Conservation (phyloP, 1,140 invertebrate genomes). For the Vollenhovia emeryi region DNA sequence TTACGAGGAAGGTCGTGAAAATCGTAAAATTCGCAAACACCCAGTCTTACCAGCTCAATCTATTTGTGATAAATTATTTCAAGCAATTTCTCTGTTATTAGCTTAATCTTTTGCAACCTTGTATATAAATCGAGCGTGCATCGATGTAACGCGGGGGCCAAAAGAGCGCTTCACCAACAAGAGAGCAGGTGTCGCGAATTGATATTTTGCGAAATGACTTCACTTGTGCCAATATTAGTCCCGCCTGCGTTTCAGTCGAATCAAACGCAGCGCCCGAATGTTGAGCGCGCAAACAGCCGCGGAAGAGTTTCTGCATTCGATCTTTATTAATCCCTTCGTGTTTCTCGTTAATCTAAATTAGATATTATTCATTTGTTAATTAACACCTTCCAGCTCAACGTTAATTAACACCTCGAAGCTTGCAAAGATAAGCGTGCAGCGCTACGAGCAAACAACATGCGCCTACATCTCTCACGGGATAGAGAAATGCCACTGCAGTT, state of each 20-base stretch:
- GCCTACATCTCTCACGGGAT: neutral
- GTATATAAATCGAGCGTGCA: neutral
- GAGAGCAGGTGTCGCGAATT: neutral
- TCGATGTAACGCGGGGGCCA: neutral
- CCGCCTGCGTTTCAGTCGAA: neutral
- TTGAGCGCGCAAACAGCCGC: neutral
- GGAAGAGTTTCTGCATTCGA: neutral
- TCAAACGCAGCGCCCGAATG: neutral
- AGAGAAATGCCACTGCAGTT: neutral
- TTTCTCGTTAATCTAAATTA: neutral
- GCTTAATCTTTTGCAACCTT: neutral
- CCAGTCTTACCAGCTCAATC: neutral
- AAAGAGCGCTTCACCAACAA: neutral
- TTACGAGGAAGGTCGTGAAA: neutral
- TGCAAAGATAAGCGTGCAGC: neutral
- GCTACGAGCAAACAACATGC: neutral
- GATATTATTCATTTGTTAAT: neutral
- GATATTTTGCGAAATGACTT: neutral
- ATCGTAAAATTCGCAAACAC: neutral
- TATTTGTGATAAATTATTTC: slow-evolving; percentile 24
- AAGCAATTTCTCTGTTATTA: neutral
- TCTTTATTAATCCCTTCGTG: neutral
- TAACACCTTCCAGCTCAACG: no score
- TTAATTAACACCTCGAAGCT: neutral
- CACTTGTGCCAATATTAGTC: slow-evolving; percentile 33